Percentiles rank a stretch among this genome's conserved stretches.
Conservation (phyloP, 2,888 invertebrate genomes). For the Drosophila incognita region DNA sequence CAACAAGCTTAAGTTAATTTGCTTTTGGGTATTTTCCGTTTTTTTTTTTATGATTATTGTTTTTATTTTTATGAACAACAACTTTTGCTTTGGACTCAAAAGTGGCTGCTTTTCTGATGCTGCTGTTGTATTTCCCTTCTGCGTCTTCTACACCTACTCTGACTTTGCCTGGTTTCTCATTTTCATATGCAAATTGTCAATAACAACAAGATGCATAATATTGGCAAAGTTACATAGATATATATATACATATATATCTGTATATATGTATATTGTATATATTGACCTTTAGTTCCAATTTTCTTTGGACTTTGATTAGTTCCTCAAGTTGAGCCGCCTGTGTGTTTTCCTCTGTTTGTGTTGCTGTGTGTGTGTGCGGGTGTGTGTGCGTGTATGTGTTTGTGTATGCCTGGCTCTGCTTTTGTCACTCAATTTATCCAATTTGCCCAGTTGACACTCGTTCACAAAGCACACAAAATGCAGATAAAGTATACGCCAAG, state of each 20-base stretch:
- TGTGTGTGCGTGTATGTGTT: conserved; percentile 1
- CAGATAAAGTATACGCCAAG: conserved; percentile 43
- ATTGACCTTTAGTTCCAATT: conserved; percentile 1
- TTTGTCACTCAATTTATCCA: conserved; percentile 4
- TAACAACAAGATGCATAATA: conserved; percentile 46
- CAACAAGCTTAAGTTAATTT: background rate
- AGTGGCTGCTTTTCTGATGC: background rate
- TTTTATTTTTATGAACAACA: conserved; percentile 4
- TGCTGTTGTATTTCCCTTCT: background rate
- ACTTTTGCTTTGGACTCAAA: background rate
- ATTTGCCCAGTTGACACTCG: conserved; percentile 4
- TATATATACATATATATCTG: background rate
- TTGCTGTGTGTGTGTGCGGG: conserved; percentile 2
- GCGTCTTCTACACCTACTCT: background rate
- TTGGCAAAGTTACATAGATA: conserved; percentile 19
- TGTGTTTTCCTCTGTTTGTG: background rate
- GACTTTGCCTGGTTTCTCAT: conserved; percentile 26
- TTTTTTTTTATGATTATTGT: conserved; percentile 8
- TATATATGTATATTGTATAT: background rate
- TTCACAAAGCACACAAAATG: background rate
- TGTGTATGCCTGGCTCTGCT: background rate
- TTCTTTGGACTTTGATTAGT: background rate
- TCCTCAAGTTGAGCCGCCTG: background rate
- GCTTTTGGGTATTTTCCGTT: background rate
- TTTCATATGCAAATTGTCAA: conserved; percentile 56